Conservation (phyloP, 2,888 invertebrate genomes). For the Sepioteuthis lessoniana region DNA sequence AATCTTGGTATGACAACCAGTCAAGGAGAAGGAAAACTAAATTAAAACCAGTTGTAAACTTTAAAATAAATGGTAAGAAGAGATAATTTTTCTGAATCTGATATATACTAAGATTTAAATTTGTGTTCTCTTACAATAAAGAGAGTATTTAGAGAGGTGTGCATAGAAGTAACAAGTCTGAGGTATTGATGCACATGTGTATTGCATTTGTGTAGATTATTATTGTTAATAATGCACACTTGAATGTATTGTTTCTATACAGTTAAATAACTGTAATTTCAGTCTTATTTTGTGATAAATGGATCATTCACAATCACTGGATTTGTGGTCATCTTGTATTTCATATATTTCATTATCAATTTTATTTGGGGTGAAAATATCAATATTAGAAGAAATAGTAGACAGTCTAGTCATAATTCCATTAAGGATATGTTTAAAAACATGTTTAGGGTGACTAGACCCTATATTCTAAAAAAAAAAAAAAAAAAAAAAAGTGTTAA, state of each 20-base stretch:
- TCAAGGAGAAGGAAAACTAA: too few relatives aligned
- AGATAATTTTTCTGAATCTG: background rate
- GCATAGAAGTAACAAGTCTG: background rate
- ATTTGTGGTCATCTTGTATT: background rate
- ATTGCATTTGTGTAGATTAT: background rate
- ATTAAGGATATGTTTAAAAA: too few relatives aligned
- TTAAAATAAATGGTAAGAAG: background rate
- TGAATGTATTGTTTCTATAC: background rate
- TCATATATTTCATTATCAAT: too few relatives aligned
- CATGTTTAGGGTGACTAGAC: too few relatives aligned
- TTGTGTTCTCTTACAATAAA: too few relatives aligned
- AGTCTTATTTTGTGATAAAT: background rate
- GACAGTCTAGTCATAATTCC: too few relatives aligned
- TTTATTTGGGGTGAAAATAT: too few relatives aligned
- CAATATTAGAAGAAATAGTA: too few relatives aligned
- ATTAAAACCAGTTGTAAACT: background rate
- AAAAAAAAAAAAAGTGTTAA: too few relatives aligned
- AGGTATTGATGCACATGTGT: constrained; percentile 13
- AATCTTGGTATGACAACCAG: too few relatives aligned
- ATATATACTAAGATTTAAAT: background rate
- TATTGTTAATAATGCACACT: background rate
- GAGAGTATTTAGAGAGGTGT: constrained; percentile 14
- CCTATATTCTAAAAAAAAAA: too few relatives aligned
- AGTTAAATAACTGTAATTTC: background rate
- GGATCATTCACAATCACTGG: background rate